A percentile compares a stretch with the other conserved stretches of the same genome.
Evolutionary conservation across 2,888 invertebrate genomes (phyloP).

Genomic region (Caenorhabditis angaria): DNA sequence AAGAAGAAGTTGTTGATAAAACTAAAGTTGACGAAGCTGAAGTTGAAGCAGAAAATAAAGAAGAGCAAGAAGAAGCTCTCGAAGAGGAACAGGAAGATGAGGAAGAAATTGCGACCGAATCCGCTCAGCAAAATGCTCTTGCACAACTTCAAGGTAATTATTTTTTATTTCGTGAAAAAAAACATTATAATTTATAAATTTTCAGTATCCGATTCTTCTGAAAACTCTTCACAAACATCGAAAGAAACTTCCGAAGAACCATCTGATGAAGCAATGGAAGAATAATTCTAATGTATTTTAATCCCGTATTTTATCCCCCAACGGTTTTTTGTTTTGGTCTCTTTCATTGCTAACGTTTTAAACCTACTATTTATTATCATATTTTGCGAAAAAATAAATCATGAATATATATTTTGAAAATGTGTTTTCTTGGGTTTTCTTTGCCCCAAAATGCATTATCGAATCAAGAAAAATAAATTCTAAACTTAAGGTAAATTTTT

Average conservation of each 20-base stretch:
- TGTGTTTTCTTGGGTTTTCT: not conserved
- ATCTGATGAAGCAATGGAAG: slow-evolving; percentile 1
- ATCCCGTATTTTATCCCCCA: not conserved
- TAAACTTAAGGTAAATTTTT: too few species aligned
- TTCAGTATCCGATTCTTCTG: too few species aligned
- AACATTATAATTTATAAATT: too few species aligned
- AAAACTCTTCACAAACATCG: not conserved
- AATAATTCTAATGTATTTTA: not conserved
- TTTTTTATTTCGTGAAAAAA: too few species aligned
- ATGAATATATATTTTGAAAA: not conserved
- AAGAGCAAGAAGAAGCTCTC: not conserved
- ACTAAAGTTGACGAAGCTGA: not conserved
- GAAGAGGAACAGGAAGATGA: slow-evolving; percentile 3
- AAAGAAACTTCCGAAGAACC: slow-evolving; percentile 4
- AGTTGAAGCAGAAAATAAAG: not conserved
- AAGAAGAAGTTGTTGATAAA: not conserved
- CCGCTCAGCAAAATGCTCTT: not conserved
- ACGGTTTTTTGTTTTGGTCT: not conserved
- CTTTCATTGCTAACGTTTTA: not conserved
- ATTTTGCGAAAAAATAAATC: not conserved
- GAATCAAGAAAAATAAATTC: not conserved
- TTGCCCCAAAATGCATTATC: too few species aligned
- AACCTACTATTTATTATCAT: not conserved
- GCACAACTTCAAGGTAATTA: too few species aligned
- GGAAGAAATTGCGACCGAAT: not conserved